A percentile compares a stretch with the other conserved stretches of the same genome.
Conservation (phyloP, 2,888 invertebrate genomes). For the Ceratothoa steindachneri region DNA sequence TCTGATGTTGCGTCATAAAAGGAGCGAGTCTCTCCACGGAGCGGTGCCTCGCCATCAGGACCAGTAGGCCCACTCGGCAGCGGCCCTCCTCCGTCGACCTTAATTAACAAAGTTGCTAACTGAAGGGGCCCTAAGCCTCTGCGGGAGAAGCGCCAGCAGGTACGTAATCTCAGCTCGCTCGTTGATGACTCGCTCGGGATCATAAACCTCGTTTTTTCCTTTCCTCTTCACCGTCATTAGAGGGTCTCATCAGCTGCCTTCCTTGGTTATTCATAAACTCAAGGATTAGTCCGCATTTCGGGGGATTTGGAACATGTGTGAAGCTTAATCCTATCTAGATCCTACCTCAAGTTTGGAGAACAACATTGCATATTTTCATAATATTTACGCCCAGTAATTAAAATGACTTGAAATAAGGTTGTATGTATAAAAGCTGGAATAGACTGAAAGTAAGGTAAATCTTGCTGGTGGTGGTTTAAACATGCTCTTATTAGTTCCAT, state of each 20-base stretch:
- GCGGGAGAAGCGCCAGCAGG: not conserved
- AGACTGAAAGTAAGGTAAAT: no score
- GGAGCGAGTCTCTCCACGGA: not conserved
- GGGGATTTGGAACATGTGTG: slow-evolving; percentile 4
- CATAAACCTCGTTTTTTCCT: not conserved
- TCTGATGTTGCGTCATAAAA: not conserved
- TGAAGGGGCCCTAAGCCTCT: not conserved
- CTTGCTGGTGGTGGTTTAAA: no score
- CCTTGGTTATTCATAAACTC: slow-evolving; percentile 6
- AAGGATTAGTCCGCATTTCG: slow-evolving; percentile 7
- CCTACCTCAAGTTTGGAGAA: slow-evolving; percentile 7
- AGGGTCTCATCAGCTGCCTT: slow-evolving; percentile 5
- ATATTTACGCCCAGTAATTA: slow-evolving; percentile 7
- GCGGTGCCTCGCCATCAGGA: no score
- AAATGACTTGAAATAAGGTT: not conserved
- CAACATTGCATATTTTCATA: slow-evolving; percentile 10
- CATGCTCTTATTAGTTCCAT: not conserved
- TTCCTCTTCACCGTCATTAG: not conserved
- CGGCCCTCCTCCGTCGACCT: no score
- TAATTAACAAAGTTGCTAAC: slow-evolving; percentile 7
- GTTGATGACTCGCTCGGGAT: slow-evolving; percentile 6
- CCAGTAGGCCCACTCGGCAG: no score
- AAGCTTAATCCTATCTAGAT: not conserved
- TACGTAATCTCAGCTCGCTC: slow-evolving; percentile 6
- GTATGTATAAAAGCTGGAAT: not conserved